A percentile compares a stretch with the other conserved stretches of the same genome.
Conservation (phyloP, 2,113 vertebrate species). For the Orientallactaga bullata region DNA sequence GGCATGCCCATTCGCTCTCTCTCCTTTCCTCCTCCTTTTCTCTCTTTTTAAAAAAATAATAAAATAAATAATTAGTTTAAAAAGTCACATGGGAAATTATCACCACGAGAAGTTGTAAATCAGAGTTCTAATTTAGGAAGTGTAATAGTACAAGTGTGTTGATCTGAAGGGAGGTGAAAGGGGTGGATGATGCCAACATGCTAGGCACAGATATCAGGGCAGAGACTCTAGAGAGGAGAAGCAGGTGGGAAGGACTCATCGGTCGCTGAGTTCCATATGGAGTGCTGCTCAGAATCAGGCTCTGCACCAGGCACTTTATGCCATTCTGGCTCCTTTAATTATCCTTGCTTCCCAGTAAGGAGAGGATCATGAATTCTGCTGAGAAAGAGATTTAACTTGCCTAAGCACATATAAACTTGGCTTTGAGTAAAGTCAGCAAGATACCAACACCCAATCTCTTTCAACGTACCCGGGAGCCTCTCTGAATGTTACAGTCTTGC, state of each 20-base stretch:
- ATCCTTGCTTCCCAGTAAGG: not conserved
- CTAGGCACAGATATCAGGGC: not conserved
- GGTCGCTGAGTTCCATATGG: not conserved
- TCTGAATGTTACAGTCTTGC: not conserved
- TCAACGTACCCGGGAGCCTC: not conserved
- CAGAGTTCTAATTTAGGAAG: not conserved
- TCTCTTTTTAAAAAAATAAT: too few species aligned
- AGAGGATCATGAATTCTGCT: not conserved
- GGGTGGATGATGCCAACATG: not conserved
- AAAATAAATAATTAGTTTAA: not conserved
- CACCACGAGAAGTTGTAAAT: not conserved
- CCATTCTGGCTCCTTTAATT: not conserved
- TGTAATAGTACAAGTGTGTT: not conserved
- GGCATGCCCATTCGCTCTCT: too few species aligned
- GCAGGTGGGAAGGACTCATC: not conserved
- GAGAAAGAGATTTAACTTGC: not conserved
- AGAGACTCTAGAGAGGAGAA: not conserved
- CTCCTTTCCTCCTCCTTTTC: too few species aligned
- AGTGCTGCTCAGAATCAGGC: not conserved
- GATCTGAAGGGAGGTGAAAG: not conserved
- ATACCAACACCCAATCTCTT: not conserved
- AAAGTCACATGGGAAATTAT: not conserved
- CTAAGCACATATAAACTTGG: not conserved
- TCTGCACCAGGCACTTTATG: not conserved
- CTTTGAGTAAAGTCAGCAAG: not conserved